These are phyloP conservation scores for Heliconius hermathena DNA, from an alignment of 1,140 invertebrate genomes.

Conservation along the genomic window DNA sequence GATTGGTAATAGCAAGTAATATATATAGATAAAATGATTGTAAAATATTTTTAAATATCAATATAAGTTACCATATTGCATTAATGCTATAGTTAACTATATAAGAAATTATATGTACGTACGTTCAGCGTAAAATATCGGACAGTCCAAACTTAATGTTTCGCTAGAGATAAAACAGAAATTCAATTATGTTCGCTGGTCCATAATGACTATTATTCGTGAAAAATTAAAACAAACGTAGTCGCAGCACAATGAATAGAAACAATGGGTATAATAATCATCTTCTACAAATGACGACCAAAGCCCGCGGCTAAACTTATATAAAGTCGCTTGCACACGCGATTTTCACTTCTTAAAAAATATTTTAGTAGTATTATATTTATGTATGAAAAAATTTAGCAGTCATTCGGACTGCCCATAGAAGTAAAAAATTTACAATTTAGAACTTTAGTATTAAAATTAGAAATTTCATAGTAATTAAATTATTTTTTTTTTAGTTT, in stretches of 20 bases:
- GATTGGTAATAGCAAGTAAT: too few species aligned
- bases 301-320: slow-evolving; percentile 15
- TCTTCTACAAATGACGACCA: slow-evolving; percentile 34
- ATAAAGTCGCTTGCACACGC: slow-evolving; percentile 19
- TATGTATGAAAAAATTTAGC: background rate
- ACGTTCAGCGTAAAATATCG: background rate
- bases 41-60: too few species aligned
- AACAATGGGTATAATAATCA: slow-evolving; percentile 37
- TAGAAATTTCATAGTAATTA: too few species aligned
- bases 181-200: slow-evolving; percentile 24
- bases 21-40: too few species aligned
- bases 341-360: background rate
- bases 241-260: slow-evolving; percentile 25
- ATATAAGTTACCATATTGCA: too few species aligned
- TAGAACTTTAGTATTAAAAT: too few species aligned
- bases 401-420: too few species aligned
- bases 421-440: too few species aligned
- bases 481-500: too few species aligned
- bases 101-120: background rate
- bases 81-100: too few species aligned
- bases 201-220: slow-evolving; percentile 28
- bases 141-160: background rate
- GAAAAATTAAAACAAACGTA: slow-evolving; percentile 38
- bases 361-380: background rate
- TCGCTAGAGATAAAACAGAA: slow-evolving; percentile 6